These are phyloP conservation scores for Uloborus plumipes DNA, from an alignment of 2,888 invertebrate genomes.

Conservation along the genomic window DNA sequence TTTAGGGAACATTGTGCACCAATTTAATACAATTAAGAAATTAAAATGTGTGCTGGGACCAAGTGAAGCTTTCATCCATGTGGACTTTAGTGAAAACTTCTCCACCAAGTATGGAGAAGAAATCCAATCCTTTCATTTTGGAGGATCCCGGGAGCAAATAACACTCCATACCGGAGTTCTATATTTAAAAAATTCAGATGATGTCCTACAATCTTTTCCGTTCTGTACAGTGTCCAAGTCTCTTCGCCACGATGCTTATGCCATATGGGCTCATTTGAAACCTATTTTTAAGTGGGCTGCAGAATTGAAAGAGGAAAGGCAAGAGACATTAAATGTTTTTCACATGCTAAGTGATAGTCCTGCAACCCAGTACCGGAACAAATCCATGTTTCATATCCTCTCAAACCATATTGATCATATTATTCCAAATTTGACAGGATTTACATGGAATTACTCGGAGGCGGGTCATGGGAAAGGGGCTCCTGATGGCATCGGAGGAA, in stretches of 20 bases:
- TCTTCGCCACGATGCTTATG: not conserved
- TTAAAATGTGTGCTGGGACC: not conserved
- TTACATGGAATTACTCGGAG: conserved; percentile 11
- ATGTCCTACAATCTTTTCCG: not conserved
- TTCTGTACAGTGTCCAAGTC: not conserved
- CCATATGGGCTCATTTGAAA: not conserved
- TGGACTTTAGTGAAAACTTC: not conserved
- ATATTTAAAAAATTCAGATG: not conserved
- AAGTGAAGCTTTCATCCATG: not conserved
- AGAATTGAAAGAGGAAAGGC: not conserved
- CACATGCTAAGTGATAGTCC: conserved; percentile 11
- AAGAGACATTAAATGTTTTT: not conserved
- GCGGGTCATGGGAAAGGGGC: conserved; percentile 1
- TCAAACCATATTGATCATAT: conserved; percentile 1
- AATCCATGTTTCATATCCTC: conserved; percentile 13
- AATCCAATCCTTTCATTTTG: not conserved
- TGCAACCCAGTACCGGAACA: conserved; percentile 1
- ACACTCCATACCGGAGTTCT: conserved; percentile 1
- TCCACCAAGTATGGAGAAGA: not conserved
- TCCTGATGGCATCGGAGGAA: not conserved
- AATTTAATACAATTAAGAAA: not conserved
- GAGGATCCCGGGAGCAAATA: not conserved
- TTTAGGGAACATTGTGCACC: not conserved
- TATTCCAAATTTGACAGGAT: conserved; percentile 3
- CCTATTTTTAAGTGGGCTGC: not conserved